Evolutionary conservation across 2,113 vertebrate genomes (phyloP).

Genomic region (Rhodinocichla rosea): DNA sequence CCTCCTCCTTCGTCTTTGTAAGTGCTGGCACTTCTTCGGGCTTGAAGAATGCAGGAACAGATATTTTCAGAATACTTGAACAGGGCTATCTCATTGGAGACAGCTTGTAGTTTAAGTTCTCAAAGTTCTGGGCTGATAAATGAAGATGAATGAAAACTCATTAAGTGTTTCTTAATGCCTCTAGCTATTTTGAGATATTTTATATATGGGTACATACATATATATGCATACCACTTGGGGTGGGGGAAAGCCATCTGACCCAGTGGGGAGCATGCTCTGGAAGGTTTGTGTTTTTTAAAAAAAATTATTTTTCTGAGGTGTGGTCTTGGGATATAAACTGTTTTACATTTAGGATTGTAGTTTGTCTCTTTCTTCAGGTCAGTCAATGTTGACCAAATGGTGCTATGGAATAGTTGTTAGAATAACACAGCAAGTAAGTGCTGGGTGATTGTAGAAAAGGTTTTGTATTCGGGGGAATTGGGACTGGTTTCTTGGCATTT

Average conservation of each 20-base stretch:
- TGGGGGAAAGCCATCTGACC: neutral
- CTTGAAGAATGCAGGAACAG: neutral
- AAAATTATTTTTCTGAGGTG: neutral
- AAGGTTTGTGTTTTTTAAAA: neutral
- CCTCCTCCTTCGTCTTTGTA: neutral
- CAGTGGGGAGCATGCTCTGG: neutral
- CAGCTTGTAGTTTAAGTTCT: neutral
- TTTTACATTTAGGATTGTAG: neutral
- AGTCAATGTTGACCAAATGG: neutral
- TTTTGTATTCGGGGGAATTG: neutral
- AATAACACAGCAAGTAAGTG: neutral
- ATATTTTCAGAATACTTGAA: neutral
- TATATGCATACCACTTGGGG: neutral
- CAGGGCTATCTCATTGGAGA: neutral
- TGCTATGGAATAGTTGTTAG: neutral
- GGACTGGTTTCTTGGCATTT: neutral
- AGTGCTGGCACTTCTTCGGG: neutral
- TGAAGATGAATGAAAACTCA: neutral
- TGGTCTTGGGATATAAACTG: neutral
- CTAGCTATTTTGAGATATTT: neutral
- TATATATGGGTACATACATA: neutral
- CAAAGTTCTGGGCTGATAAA: neutral
- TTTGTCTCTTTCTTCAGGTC: neutral
- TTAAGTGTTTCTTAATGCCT: constrained; percentile 11
- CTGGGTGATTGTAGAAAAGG: neutral